Base-by-base conservation (phyloP, 2,888 invertebrate genomes). In the Limenitis camilla region DNA sequence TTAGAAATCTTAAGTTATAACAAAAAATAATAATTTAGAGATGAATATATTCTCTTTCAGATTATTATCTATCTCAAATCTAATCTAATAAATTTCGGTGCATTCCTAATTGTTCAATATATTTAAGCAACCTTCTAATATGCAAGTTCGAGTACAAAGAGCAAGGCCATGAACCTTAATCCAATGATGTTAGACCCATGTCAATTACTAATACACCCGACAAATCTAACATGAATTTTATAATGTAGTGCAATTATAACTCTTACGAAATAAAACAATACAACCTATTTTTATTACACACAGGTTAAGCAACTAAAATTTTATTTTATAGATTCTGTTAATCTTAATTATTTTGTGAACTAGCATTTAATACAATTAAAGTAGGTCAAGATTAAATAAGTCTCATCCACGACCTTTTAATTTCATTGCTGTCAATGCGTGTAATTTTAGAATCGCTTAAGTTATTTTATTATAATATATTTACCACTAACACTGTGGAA, bases 351-450 rank as follows among this genome's bases (percentile, higher is more conserved):
- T 71, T 71, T 73, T 75, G 70, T 68, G 69, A 66, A 69, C 75
- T 77, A 77, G 66, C 78, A 82, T 82, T 81, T 80, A 60, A 63
- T 63, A 64, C 69, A 67, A 72, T 68, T 61, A 60, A 78, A 74
- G 66, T 77, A 58, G 82, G 84, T 83, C 84, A 85, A 83, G 85
- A 73, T 65, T 69, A 65, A 62, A 59, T 49, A 42, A 41, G 42
- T 38, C 36, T 42, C 43, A 45, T 46, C 41, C 33, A 35, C 38
- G 53, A 56, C 59, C 53, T 62, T 56, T 8, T 55, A 29, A 48
- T 49, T 45, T 50, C 39, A 43, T 49, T 30, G 51, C 40, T 44
- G 48, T 41, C 40, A 54, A 54, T 51, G 31, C 33, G 39, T 33
- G 45, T 32, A 31, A 30, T 11, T 36, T 42, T 31, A 10, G 8